Evolutionary conservation across 2,113 vertebrate species (phyloP).

Genomic region (Cariama cristata): DNA sequence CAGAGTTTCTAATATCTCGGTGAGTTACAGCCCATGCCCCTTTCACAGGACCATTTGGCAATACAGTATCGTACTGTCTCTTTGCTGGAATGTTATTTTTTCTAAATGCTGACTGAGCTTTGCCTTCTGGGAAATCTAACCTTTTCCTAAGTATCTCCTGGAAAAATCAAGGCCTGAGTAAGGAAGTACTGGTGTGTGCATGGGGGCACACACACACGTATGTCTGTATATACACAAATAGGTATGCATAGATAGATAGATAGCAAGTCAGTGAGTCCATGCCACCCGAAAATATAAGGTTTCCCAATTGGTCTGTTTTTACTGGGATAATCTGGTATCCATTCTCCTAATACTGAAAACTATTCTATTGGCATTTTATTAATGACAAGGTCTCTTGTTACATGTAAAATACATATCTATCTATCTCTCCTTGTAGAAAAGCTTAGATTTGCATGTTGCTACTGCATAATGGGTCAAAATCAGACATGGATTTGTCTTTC

Average conservation of each 20-base stretch:
- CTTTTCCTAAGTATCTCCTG: neutral
- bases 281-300: neutral
- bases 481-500: neutral
- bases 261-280: neutral
- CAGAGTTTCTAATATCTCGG: neutral
- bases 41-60: neutral
- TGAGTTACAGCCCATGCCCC: neutral
- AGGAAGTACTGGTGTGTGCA: neutral
- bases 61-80: neutral
- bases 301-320: neutral
- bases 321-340: neutral
- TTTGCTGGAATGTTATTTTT: neutral
- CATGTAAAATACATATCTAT: accelerated
- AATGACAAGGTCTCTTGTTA: neutral
- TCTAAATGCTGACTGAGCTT: neutral
- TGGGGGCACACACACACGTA: accelerated
- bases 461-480: neutral
- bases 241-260: accelerated
- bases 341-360: neutral
- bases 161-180: neutral
- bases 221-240: neutral
- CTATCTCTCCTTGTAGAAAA: neutral
- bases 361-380: neutral
- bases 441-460: neutral
- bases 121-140: neutral